Evolutionary conservation across 2,797 vertebrate genomes (phyloP).

Genomic region (Protonibea diacanthus): DNA sequence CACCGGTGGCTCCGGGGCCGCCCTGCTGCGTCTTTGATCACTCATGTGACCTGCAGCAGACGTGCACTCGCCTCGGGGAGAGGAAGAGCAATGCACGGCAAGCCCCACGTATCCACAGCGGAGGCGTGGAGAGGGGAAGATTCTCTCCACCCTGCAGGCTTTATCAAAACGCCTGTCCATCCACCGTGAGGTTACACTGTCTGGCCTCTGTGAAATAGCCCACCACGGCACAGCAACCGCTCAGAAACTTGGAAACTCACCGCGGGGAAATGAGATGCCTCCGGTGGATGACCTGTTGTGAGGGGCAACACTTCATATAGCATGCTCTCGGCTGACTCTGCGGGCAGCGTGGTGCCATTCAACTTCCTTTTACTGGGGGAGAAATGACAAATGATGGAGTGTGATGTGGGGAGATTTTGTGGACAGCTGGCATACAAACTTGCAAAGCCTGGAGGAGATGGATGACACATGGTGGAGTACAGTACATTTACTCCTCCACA

Average conservation of each 20-base stretch:
- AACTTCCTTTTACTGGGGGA: slow-evolving; percentile 43
- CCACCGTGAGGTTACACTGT: slow-evolving; percentile 43
- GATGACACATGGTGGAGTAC: slow-evolving; percentile 71
- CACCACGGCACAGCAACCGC: slow-evolving; percentile 21
- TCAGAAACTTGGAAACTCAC: slow-evolving; percentile 18
- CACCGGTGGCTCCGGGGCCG: slow-evolving; percentile 52
- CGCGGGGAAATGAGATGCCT: slow-evolving; percentile 54
- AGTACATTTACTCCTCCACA: slow-evolving; percentile 71
- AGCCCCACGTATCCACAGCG: slow-evolving; percentile 14
- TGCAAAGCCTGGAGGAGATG: slow-evolving; percentile 61
- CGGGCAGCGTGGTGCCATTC: slow-evolving; percentile 46
- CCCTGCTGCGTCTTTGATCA: slow-evolving; percentile 76
- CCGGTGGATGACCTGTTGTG: slow-evolving; percentile 59
- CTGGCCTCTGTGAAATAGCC: slow-evolving; percentile 49
- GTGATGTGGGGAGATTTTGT: slow-evolving; percentile 61
- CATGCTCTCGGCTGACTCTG: slow-evolving; percentile 34
- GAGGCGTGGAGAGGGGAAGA: slow-evolving; percentile 3
- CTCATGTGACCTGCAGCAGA: slow-evolving; percentile 68
- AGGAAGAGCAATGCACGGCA: slow-evolving; percentile 13
- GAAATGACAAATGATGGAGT: slow-evolving; percentile 69
- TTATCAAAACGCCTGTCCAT: slow-evolving; percentile 28
- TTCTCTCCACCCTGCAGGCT: slow-evolving; percentile 33
- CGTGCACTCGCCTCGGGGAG: slow-evolving; percentile 35
- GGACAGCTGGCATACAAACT: slow-evolving; percentile 73
- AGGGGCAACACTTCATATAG: slow-evolving; percentile 31